phyloP scores from a whole-genome alignment of 1,140 invertebrate genomes.

The Zaprionus davidi region DNA sequence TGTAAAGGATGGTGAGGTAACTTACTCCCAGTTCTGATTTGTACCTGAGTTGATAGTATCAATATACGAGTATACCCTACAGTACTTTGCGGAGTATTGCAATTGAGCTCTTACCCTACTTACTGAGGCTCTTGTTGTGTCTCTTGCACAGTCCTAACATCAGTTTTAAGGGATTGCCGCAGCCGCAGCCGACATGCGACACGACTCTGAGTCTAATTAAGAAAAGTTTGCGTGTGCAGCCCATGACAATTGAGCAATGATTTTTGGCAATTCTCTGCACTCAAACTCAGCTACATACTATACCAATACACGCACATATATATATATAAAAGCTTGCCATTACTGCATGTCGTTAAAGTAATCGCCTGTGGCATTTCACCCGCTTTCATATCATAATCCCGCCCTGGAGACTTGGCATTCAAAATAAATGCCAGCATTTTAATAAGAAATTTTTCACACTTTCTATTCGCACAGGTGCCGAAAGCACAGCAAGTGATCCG shows the following conservation, averaged over 20 bases:
- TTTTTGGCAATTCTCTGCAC: conserved; percentile 13
- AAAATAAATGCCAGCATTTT: conserved; percentile 27
- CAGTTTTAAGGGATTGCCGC: not conserved
- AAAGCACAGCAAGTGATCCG: conserved; percentile 47
- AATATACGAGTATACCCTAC: not conserved
- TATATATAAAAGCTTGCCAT: conserved; percentile 39
- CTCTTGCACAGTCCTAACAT: not conserved
- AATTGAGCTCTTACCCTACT: not conserved
- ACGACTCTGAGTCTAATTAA: conserved; percentile 69
- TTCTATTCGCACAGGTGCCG: conserved; percentile 62
- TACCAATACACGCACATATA: not conserved
- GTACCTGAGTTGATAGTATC: no score
- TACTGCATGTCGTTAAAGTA: conserved; percentile 33
- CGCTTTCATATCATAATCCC: conserved; percentile 20
- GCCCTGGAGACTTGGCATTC: conserved; percentile 65
- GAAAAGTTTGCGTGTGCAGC: conserved; percentile 81
- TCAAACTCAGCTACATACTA: not conserved
- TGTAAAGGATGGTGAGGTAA: not conserved
- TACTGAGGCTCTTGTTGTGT: not conserved
- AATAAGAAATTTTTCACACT: conserved; percentile 19
- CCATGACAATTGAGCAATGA: conserved; percentile 71
- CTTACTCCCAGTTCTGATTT: no score
- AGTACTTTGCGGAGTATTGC: not conserved
- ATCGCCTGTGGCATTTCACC: conserved; percentile 62
- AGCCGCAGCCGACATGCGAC: not conserved